Evolutionary conservation across 1,140 invertebrate genomes (phyloP).

Genomic region (Trichonephila clavipes): DNA sequence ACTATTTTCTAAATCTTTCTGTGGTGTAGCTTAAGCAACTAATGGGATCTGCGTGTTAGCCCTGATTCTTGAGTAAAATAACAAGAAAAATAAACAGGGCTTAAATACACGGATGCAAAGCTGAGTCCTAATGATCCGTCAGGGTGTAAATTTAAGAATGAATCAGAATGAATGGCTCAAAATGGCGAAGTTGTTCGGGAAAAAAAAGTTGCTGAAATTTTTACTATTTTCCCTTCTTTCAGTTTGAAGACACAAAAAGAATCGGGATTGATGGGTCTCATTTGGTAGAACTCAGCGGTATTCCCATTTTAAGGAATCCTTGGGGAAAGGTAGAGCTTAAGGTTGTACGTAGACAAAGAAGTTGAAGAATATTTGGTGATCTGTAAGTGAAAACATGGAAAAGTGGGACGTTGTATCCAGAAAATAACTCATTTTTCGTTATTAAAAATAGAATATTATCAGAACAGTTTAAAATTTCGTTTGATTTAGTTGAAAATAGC

Average conservation of each 20-base stretch:
- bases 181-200: neutral
- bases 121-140: neutral
- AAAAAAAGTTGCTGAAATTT: neutral
- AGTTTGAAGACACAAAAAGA: neutral
- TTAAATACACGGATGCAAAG: neutral
- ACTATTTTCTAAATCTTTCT: neutral
- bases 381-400: neutral
- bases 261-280: constrained; percentile 1
- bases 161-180: neutral
- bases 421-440: no score
- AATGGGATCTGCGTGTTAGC: neutral
- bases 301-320: neutral
- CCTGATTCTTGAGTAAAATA: neutral
- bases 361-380: neutral
- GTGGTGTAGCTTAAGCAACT: neutral
- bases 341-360: neutral
- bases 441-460: no score
- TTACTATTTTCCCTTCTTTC: neutral
- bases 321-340: neutral
- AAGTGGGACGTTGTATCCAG: no score
- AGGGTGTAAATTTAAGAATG: neutral
- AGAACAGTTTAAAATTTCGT: no score
- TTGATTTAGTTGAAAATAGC: no score
- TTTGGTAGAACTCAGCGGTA: neutral
- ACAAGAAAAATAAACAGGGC: neutral